Evolutionary conservation across 2,113 vertebrate genomes (phyloP).

Genomic region (Lampris incognitus): DNA sequence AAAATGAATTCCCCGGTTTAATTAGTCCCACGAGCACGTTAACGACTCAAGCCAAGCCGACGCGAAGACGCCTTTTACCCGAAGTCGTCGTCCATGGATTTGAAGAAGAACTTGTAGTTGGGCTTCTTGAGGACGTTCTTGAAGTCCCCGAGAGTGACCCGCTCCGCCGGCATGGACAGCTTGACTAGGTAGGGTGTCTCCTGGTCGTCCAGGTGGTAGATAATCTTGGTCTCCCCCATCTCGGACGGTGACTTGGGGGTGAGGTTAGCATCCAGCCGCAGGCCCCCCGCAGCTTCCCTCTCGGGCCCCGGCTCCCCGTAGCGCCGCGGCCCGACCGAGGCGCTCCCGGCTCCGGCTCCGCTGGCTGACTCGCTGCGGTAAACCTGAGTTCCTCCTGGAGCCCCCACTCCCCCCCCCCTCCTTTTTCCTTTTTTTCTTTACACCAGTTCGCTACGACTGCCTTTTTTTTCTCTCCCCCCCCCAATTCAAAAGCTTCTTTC

Average conservation of each 20-base stretch:
- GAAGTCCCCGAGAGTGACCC: slow-evolving; percentile 95
- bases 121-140: slow-evolving; percentile 96
- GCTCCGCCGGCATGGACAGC: slow-evolving; percentile 90
- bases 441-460: slow-evolving; percentile 46
- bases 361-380: slow-evolving; percentile 50
- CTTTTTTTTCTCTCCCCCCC: neutral
- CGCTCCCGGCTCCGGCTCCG: slow-evolving; percentile 54
- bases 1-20: too few species aligned
- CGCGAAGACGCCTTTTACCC: slow-evolving; percentile 82
- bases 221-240: slow-evolving; percentile 97
- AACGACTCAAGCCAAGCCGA: too few species aligned
- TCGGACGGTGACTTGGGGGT: slow-evolving; percentile 76
- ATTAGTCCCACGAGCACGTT: too few species aligned
- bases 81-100: slow-evolving; percentile 98
- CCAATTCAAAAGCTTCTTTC: slow-evolving; percentile 29
- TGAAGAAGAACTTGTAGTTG: slow-evolving; percentile 98
- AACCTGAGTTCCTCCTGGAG: slow-evolving; percentile 26
- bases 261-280: slow-evolving; percentile 80
- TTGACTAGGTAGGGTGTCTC: slow-evolving; percentile 98
- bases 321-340: slow-evolving; percentile 67
- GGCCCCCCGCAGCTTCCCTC: slow-evolving; percentile 80
- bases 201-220: slow-evolving; percentile 98
- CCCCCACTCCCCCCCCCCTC: neutral
- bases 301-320: slow-evolving; percentile 79
- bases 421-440: neutral